Percentiles rank a stretch among this genome's conserved stretches.
These are phyloP conservation scores for Vandiemenella viatica DNA, from an alignment of 2,888 invertebrate species.

Conservation along the genomic window DNA sequence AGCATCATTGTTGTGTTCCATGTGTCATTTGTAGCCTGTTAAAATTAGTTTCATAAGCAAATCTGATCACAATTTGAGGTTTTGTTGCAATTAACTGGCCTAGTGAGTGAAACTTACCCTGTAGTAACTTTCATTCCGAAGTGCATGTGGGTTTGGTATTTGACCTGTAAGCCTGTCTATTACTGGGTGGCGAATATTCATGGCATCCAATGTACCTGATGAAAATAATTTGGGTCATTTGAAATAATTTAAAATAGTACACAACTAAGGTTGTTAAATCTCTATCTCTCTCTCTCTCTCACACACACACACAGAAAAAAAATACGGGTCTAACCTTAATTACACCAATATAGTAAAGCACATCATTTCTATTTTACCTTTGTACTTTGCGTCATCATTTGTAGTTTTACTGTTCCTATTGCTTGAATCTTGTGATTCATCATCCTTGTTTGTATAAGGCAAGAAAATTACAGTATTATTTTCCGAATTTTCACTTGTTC, in stretches of 20 bases:
- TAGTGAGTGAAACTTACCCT: constrained; percentile 52
- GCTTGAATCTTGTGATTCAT: constrained; percentile 6
- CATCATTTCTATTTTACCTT: no score
- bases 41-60: no score
- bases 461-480: constrained; percentile 37
- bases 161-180: constrained; percentile 71
- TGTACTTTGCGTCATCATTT: no score
- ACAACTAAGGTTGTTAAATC: no score
- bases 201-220: constrained; percentile 11
- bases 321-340: no score
- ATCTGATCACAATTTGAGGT: no score
- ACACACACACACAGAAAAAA: no score
- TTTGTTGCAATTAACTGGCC: no score
- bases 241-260: no score
- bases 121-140: constrained; percentile 86
- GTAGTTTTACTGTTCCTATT: neutral
- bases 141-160: constrained; percentile 30
- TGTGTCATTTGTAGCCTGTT: constrained; percentile 41
- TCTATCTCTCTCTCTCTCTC: no score
- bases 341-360: no score
- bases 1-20: constrained; percentile 33
- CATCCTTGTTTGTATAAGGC: constrained; percentile 22
- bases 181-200: constrained; percentile 56
- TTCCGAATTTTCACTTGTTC: constrained; percentile 34
- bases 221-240: no score